phyloP scores from a whole-genome alignment of 2,797 vertebrate genomes.

The Rhincodon typus region DNA sequence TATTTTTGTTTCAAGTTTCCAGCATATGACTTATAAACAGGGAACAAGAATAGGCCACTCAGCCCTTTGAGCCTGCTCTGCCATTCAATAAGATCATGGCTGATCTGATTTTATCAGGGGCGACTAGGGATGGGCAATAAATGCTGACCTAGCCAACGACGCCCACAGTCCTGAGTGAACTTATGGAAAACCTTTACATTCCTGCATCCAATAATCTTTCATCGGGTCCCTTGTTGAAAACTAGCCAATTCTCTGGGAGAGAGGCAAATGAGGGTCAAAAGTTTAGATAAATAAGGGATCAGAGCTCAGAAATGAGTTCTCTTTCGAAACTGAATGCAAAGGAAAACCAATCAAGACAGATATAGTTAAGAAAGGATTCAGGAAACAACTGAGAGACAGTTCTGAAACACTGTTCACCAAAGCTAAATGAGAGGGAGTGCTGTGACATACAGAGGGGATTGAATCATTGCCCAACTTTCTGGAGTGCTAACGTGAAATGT shows the following conservation, averaged over 20 bases:
- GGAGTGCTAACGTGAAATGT: neutral
- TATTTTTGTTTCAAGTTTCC: too few species aligned
- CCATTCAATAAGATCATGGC: too few species aligned
- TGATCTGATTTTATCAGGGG: too few species aligned
- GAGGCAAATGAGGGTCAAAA: neutral
- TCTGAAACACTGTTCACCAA: neutral
- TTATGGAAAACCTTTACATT: too few species aligned
- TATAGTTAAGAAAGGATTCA: neutral
- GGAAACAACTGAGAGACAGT: neutral
- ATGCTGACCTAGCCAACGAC: too few species aligned
- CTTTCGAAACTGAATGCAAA: neutral
- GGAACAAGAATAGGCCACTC: too few species aligned
- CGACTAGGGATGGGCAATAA: too few species aligned
- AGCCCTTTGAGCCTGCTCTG: too few species aligned
- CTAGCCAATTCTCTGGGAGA: neutral
- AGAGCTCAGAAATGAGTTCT: too few species aligned
- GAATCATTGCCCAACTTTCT: neutral
- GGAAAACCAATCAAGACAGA: neutral
- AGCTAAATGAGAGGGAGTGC: neutral
- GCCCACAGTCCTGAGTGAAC: too few species aligned
- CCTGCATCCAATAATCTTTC: too few species aligned
- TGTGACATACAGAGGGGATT: neutral
- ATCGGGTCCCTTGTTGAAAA: neutral
- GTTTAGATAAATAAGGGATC: neutral
- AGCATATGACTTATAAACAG: too few species aligned